Conservation (phyloP, 2,797 vertebrate species). For the Philypnodon macrostomus region DNA sequence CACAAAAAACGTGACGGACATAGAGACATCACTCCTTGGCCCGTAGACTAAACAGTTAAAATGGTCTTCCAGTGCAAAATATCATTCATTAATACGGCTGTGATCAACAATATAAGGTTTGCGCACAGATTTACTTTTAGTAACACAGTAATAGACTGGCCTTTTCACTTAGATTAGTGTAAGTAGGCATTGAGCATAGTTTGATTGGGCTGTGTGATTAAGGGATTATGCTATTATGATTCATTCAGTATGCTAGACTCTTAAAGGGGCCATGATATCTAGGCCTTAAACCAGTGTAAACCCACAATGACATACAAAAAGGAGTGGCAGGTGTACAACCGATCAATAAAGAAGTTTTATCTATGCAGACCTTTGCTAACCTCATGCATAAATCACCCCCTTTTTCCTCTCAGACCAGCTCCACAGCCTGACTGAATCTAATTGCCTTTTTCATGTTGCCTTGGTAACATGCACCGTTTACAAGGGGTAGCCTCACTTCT, state of each 20-base stretch:
- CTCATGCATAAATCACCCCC: conserved; percentile 13
- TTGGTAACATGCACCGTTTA: conserved; percentile 39
- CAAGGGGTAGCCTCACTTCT: not conserved
- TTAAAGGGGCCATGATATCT: not conserved
- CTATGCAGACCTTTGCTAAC: conserved; percentile 5
- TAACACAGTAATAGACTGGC: not conserved
- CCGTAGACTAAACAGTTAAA: no score
- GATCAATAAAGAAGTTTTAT: conserved; percentile 29
- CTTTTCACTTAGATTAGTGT: conserved; percentile 34
- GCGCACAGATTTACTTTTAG: not conserved
- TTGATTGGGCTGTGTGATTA: conserved; percentile 52
- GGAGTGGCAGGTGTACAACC: conserved; percentile 2
- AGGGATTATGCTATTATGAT: conserved; percentile 43
- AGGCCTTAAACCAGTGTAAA: not conserved
- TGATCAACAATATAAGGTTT: no score
- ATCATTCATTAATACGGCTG: no score
- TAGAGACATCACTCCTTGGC: not conserved
- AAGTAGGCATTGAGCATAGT: conserved; percentile 17
- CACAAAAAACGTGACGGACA: conserved; percentile 13
- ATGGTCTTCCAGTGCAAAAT: no score
- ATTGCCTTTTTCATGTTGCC: conserved; percentile 41
- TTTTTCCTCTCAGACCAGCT: conserved; percentile 24
- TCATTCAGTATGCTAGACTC: conserved; percentile 6
- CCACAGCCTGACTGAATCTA: conserved; percentile 36
- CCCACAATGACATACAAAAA: not conserved